Conservation (phyloP, 2,113 vertebrate genomes). For the Buteo buteo region DNA sequence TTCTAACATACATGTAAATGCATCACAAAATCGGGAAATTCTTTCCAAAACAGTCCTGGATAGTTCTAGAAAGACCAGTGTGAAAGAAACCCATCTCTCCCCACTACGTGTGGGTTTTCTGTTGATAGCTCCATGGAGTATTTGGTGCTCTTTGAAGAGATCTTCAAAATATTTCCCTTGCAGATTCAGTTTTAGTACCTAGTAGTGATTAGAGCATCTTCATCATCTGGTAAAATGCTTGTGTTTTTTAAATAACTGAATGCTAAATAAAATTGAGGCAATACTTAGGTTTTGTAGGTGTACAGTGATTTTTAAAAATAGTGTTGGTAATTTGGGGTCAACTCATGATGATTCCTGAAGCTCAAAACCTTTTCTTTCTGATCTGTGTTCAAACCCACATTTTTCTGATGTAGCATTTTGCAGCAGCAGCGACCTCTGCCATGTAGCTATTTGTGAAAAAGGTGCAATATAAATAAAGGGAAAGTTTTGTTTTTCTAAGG, state of each 20-base stretch:
- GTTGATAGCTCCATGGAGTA: not conserved
- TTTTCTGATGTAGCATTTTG: slow-evolving; percentile 18
- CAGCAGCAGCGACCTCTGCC: not conserved
- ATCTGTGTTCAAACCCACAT: not conserved
- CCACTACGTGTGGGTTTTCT: not conserved
- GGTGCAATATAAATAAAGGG: slow-evolving; percentile 31
- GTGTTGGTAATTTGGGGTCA: not conserved
- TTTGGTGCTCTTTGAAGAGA: not conserved
- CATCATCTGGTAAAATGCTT: not conserved
- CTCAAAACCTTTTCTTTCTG: not conserved
- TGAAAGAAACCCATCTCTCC: not conserved
- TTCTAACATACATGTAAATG: not conserved
- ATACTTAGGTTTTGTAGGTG: not conserved
- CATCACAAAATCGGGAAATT: not conserved
- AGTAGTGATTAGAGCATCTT: not conserved
- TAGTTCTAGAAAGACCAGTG: not conserved
- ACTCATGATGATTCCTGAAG: not conserved
- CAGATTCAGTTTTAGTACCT: not conserved
- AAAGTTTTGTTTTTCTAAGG: not conserved
- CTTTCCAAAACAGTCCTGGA: not conserved
- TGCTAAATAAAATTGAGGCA: not conserved
- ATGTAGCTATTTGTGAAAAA: not conserved
- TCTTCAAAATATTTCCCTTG: not conserved
- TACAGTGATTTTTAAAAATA: not conserved
- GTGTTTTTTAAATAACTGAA: not conserved